Percentiles rank a stretch among this genome's conserved stretches.
Conservation (phyloP, 2,113 vertebrate genomes). For the Oryctolagus cuniculus region mOryCun1.1 NC_091434.1:166566501-166567000, state of each 20-base stretch:
- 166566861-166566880: background rate
- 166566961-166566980: background rate
- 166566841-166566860: background rate
- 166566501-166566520: background rate
- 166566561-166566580: background rate
- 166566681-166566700: background rate
- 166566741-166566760: background rate
- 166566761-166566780: background rate
- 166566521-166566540: background rate
- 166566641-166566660: slow-evolving; percentile 30
- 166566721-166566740: background rate
- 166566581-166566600: background rate
- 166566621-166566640: background rate
- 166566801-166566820: background rate
- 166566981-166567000: background rate
- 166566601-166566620: background rate
- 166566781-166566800: background rate
- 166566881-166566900: background rate
- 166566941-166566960: background rate
- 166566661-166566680: background rate
- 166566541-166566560: background rate
- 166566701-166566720: background rate
- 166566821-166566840: background rate
- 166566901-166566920: background rate
- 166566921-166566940: background rate